Conservation (phyloP, 2,797 vertebrate genomes). For the Melanotaenia parkinsoni region DNA sequence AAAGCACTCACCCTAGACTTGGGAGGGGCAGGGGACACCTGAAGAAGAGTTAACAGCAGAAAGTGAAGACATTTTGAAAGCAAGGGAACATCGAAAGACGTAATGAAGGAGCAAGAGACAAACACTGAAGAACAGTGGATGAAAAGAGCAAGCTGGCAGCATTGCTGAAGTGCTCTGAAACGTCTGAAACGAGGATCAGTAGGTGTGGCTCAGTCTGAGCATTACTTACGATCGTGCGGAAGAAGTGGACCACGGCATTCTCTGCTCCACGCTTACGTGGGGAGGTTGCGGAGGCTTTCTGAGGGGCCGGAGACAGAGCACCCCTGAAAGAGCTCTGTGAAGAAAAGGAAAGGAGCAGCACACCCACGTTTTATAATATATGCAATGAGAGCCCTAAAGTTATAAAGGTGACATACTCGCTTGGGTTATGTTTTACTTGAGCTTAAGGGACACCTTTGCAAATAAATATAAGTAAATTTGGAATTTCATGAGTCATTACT, state of each 20-base stretch:
- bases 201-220: neutral
- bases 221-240: slow-evolving; percentile 95
- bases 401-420: neutral
- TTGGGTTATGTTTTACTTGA: neutral
- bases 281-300: slow-evolving; percentile 87
- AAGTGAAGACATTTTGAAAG: slow-evolving; percentile 34
- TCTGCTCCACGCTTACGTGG: slow-evolving; percentile 90
- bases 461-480: too few relatives aligned
- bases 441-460: neutral
- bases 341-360: slow-evolving; percentile 14
- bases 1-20: slow-evolving; percentile 92
- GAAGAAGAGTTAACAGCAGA: slow-evolving; percentile 63
- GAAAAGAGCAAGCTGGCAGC: neutral
- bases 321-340: slow-evolving; percentile 85
- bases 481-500: neutral
- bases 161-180: slow-evolving; percentile 5
- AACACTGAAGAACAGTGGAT: slow-evolving; percentile 3
- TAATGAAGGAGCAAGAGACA: slow-evolving; percentile 19
- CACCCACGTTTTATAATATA: neutral
- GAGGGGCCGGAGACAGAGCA: slow-evolving; percentile 87
- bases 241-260: slow-evolving; percentile 96
- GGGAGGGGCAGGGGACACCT: slow-evolving; percentile 95
- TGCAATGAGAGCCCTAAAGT: neutral
- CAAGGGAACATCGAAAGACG: neutral
- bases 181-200: neutral